Evolutionary conservation across 2,797 vertebrate species (phyloP), one percentile per base, ranked within the genome.

Genomic region (Characodon lateralis): DNA sequence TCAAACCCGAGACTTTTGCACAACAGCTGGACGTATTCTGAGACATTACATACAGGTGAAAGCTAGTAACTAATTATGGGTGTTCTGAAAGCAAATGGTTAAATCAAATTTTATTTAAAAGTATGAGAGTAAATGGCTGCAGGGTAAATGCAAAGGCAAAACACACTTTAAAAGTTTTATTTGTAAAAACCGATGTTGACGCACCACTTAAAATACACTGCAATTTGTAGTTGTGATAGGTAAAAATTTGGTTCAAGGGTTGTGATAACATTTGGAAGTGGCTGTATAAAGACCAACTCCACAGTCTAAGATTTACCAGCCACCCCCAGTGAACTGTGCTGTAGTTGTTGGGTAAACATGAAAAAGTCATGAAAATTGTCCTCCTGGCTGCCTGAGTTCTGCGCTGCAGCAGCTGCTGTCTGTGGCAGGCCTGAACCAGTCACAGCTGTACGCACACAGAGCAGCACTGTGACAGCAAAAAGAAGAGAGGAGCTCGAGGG

Each of bases 371-470:
- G 35, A 35, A 35, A 22, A 51, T 46, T 39, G 46, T 68, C 43
- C 6, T 43, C 14, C 48, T 53, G 39, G 22, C 9, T 10, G 65
- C 68, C 31, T 35, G 71, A 31, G 59, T 22, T 18, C 5, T 51
- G 9, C 2, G 28, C 20, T n/a, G 1, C 39, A 28, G 3, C 59
- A 18, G 78, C 83, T 71, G 86, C 77, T 78, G 82, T 78, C 77
- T 70, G 78, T 41, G 73, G 76, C 79, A 68, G 81, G 76, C 76
- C 66, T 71, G 66, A 84, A 77, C 43, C 85, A 81, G 83, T 61
- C 76, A 43, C 81, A 86, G 85, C 79, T 78, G 77, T 7, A 70
- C 0, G 78, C 78, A 86, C 82, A 73, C 77, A 79, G 75, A 58
- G 14, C 12, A 5, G n/a, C 58, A 6, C 55, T 48, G 78, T 74